phyloP scores from a whole-genome alignment of 1,140 invertebrate genomes.

The Zaprionus vittiger region DNA sequence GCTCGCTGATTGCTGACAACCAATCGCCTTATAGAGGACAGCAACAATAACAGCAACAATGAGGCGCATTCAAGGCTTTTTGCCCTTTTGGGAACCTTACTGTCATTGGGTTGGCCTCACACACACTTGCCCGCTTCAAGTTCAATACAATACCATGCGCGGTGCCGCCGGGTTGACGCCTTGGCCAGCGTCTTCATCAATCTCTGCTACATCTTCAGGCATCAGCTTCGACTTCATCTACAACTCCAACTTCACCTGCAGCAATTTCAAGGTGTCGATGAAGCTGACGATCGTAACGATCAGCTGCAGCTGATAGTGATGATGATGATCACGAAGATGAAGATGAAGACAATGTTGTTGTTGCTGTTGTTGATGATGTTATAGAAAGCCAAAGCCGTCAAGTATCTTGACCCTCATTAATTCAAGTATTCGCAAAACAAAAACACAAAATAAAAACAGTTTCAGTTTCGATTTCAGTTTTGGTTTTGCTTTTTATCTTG shows the following conservation, averaged over 20 bases:
- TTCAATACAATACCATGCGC: constrained; percentile 13
- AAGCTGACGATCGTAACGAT: constrained; percentile 19
- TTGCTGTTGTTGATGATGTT: constrained; percentile 11
- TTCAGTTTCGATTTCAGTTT: constrained; percentile 48
- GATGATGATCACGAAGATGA: neutral
- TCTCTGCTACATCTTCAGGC: neutral
- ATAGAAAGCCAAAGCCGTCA: constrained; percentile 62
- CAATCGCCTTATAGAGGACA: neutral
- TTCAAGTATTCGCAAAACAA: constrained; percentile 64
- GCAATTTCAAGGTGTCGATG: constrained; percentile 51
- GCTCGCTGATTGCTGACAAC: neutral
- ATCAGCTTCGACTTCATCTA: neutral
- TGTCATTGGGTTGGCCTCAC: neutral
- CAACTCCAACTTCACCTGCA: constrained; percentile 34
- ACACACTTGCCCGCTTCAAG: constrained; percentile 17
- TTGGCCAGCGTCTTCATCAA: constrained; percentile 19
- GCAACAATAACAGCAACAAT: constrained; percentile 8
- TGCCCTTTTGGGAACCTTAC: constrained; percentile 11
- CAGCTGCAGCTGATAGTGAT: neutral
- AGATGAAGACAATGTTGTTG: neutral
- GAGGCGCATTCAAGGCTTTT: constrained; percentile 26
- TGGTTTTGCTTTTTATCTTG: constrained; percentile 12
- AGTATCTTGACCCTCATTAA: constrained; percentile 82
- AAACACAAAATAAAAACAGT: constrained; percentile 26
- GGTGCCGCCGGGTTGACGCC: constrained; percentile 1